phyloP scores from a whole-genome alignment of 2,888 invertebrate genomes.

The Cremastobaeus sp. region DNA sequence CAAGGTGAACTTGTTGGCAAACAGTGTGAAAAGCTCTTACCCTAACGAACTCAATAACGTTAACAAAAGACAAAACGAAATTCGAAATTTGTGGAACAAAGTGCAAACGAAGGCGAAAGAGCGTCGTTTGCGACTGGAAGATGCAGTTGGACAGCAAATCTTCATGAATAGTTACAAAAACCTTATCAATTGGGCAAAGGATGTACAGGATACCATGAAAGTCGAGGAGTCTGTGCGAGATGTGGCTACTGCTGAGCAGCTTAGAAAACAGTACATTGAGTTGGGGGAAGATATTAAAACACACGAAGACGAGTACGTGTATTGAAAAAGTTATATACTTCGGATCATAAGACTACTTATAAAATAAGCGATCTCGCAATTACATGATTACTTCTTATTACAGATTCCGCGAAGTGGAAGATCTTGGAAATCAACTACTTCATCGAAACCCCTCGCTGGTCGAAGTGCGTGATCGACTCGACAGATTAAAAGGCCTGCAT shows the following conservation, averaged over 20 bases:
- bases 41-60: slow-evolving; percentile 94
- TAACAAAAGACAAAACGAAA: slow-evolving; percentile 88
- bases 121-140: slow-evolving; percentile 90
- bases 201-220: slow-evolving; percentile 88
- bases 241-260: slow-evolving; percentile 93
- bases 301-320: slow-evolving; percentile 90
- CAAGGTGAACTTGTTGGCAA: slow-evolving; percentile 91
- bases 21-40: slow-evolving; percentile 94
- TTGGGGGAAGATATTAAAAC: slow-evolving; percentile 93
- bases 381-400: slow-evolving; percentile 47
- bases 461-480: slow-evolving; percentile 88
- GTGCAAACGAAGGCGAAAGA: slow-evolving; percentile 92
- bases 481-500: slow-evolving; percentile 86
- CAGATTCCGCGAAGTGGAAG: slow-evolving; percentile 89
- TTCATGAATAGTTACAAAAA: slow-evolving; percentile 91
- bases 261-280: slow-evolving; percentile 94
- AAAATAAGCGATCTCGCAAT: no score
- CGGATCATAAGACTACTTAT: no score
- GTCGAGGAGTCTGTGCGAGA: slow-evolving; percentile 90
- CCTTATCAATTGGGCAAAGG: slow-evolving; percentile 89
- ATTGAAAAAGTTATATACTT: no score
- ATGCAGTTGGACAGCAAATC: slow-evolving; percentile 96
- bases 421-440: slow-evolving; percentile 87
- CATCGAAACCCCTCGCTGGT: slow-evolving; percentile 85
- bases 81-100: slow-evolving; percentile 92